Evolutionary conservation across 2,797 vertebrate genomes (phyloP).

Genomic region (Gallinago stenura): DNA sequence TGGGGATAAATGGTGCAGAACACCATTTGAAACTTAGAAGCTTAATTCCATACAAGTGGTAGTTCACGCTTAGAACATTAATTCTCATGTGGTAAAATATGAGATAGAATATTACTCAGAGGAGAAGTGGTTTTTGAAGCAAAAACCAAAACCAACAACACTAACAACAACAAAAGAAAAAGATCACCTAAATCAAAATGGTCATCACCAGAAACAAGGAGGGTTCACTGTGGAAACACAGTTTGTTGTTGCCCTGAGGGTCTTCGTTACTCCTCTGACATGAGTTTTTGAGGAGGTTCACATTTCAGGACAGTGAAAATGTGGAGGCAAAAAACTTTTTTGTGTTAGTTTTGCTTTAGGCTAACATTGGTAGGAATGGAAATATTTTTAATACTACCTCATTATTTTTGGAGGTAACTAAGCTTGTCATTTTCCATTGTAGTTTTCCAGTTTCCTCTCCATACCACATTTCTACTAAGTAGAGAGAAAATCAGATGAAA

Average conservation of each 20-base stretch:
- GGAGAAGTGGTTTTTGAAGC: not conserved
- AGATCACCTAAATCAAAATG: fast-evolving
- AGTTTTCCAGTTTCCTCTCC: conserved; percentile 50
- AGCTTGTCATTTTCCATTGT: conserved; percentile 15
- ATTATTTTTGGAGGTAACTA: conserved; percentile 38
- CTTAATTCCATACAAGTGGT: not conserved
- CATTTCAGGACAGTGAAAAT: not conserved
- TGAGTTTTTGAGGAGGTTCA: not conserved
- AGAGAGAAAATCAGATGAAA: not conserved
- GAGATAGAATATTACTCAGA: not conserved
- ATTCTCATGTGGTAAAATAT: not conserved
- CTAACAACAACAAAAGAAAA: not conserved
- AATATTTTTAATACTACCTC: conserved; percentile 16
- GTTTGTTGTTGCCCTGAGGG: not conserved
- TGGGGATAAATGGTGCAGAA: fast-evolving
- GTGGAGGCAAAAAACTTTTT: not conserved
- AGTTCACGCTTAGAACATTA: not conserved
- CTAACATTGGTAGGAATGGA: not conserved
- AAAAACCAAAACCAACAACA: not conserved
- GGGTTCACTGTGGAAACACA: not conserved
- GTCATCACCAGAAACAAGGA: not conserved
- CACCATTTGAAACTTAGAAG: not conserved
- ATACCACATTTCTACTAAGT: not conserved
- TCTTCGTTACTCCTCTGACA: not conserved
- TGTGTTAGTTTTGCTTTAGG: conserved; percentile 29